A percentile compares a stretch with the other conserved stretches of the same genome.
phyloP scores from a whole-genome alignment of 2,888 invertebrate species.

The Cephalotes varians region DNA sequence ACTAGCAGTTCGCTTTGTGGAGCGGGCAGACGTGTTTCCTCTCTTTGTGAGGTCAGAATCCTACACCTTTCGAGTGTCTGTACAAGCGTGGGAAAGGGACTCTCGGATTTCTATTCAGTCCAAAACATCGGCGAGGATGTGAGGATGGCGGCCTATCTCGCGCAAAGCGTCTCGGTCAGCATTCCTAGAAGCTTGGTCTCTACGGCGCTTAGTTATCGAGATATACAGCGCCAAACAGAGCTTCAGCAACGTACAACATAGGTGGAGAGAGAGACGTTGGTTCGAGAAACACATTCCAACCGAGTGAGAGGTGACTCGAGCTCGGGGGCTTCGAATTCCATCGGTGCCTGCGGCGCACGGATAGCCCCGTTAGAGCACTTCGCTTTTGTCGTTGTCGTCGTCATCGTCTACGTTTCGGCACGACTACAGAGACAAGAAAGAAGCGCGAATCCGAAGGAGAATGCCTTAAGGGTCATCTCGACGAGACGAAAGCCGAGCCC shows the following conservation, averaged over 20 bases:
- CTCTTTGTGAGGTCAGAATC: slow-evolving; percentile 24
- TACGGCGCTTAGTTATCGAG: slow-evolving; percentile 49
- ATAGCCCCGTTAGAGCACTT: slow-evolving; percentile 52
- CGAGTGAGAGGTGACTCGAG: slow-evolving; percentile 26
- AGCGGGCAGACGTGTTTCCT: slow-evolving; percentile 1
- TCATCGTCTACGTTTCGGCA: not conserved
- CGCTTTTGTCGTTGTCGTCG: slow-evolving; percentile 39
- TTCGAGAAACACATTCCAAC: slow-evolving; percentile 47
- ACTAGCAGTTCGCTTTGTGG: not conserved
- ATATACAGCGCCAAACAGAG: slow-evolving; percentile 35
- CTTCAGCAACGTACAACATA: not conserved
- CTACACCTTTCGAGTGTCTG: slow-evolving; percentile 17
- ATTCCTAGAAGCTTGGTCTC: slow-evolving; percentile 46
- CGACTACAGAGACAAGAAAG: slow-evolving; percentile 35
- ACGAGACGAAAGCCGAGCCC: not conserved
- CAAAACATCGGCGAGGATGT: slow-evolving; percentile 16
- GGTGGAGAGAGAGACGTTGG: slow-evolving; percentile 25
- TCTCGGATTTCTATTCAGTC: slow-evolving; percentile 45
- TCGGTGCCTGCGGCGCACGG: slow-evolving; percentile 56
- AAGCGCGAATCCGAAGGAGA: slow-evolving; percentile 22
- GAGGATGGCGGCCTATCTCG: slow-evolving; percentile 37
- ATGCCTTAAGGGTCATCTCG: not conserved
- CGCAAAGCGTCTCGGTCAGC: slow-evolving; percentile 29
- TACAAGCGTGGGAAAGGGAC: slow-evolving; percentile 23
- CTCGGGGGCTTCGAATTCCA: slow-evolving; percentile 49